Base-by-base conservation (phyloP, 2,113 vertebrate genomes). In the Pollimyrus isidori region DNA sequence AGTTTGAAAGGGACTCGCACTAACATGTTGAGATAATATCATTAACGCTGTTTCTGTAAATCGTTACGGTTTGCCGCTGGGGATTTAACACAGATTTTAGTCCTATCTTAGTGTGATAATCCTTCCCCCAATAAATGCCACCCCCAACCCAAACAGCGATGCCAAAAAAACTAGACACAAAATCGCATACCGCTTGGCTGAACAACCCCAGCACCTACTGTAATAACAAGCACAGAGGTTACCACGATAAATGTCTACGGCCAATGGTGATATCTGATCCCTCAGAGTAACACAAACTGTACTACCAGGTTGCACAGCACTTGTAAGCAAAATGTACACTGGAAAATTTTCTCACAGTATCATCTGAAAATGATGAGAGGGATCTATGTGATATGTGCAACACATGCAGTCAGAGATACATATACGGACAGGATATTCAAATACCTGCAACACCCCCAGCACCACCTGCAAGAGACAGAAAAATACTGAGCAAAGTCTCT, bases 171-270 rank as follows among this genome's bases (percentile, higher is more conserved):
- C 15, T 17, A 76, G 82, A 21, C 3, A 56, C 1, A 0, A 6
- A 56, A 11, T 9, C 73, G 88, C 92, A 93, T 86, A 95, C 94
- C 69, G 73, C 94, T 88, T 3, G 94, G 94, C 80, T 94, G 95
- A 90, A 94, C 1, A 39, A 94, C 73, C 46, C 93, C 95, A 91
- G 91, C 93, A 87, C 92, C 80, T 89, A 92, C 94, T 95, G 92
- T 90, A 11, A 91, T 52, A 87, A 87, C 46, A 87, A 50, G 6
- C 15, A 76, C 56, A 56, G 30, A 21, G 21, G 6, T 87, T 39
- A 53, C 65, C 30, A 73, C 42, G 58, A 42, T 50, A 49, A 89
- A 86, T 85, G 13, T 65, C 30, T 48, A 15, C 58, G n/a, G 42
- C 86, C 10, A 65, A 10, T 19, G 84, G 30, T 82, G 48, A 26